A percentile compares a stretch with the other conserved stretches of the same genome.
Conservation (phyloP, 2,888 invertebrate species). For the Eristalis pertinax region DNA sequence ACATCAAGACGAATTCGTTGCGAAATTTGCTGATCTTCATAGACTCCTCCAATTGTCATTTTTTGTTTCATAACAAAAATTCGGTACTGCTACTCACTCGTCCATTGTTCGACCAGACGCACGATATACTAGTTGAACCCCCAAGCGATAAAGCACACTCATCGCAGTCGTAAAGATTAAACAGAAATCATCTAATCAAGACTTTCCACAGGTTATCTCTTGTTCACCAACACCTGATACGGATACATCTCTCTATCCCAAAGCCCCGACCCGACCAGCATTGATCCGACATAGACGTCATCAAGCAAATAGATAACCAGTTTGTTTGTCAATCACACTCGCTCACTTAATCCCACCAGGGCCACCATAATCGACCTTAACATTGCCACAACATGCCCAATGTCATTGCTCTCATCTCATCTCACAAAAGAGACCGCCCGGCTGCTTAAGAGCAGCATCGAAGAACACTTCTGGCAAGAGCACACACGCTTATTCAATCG, state of each 20-base stretch:
- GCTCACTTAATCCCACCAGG: background rate
- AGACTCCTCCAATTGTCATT: no score
- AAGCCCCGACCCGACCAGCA: background rate
- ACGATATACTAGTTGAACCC: background rate
- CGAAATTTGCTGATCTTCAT: no score
- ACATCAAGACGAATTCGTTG: no score
- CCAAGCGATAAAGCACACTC: background rate
- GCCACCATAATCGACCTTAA: background rate
- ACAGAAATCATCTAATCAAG: background rate
- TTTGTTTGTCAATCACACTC: background rate
- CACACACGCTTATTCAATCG: slow-evolving; percentile 21
- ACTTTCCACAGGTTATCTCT: background rate
- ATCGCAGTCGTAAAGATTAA: background rate
- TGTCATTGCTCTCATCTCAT: slow-evolving; percentile 8
- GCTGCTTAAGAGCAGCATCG: slow-evolving; percentile 17
- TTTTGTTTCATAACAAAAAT: no score
- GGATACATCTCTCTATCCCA: background rate
- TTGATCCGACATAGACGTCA: no score
- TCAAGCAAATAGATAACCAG: background rate
- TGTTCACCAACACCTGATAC: background rate
- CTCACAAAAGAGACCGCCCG: slow-evolving; percentile 2
- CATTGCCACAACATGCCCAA: background rate
- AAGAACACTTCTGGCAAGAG: slow-evolving; percentile 42
- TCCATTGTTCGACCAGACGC: no score
- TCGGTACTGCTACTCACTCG: no score